Evolutionary conservation across 1,140 invertebrate genomes (phyloP).

Genomic region (Cheumatopsyche charites): DNA sequence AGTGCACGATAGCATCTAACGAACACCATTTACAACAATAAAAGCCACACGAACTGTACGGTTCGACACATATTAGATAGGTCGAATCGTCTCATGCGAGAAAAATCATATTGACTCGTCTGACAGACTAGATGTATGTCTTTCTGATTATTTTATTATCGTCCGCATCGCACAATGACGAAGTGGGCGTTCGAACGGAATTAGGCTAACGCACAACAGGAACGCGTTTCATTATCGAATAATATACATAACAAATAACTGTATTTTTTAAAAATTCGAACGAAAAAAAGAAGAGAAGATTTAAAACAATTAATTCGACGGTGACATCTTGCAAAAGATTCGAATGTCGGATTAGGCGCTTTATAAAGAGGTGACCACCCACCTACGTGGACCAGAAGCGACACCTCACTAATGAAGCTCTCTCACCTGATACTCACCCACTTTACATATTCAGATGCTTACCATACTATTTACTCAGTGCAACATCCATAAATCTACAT

Average conservation of each 20-base stretch:
- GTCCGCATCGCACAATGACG: not conserved
- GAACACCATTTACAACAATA: slow-evolving; percentile 38
- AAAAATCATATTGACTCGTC: slow-evolving; percentile 42
- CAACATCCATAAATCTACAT: slow-evolving; percentile 38
- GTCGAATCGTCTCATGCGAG: slow-evolving; percentile 36
- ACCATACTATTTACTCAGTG: slow-evolving; percentile 35
- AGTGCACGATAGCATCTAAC: slow-evolving; percentile 38
- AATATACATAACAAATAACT: not conserved
- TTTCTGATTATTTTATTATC: slow-evolving; percentile 14
- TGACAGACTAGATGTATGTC: slow-evolving; percentile 28
- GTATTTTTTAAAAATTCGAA: not conserved
- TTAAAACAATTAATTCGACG: no score
- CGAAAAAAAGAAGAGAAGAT: no score
- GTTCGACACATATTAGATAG: slow-evolving; percentile 29
- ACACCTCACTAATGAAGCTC: slow-evolving; percentile 39
- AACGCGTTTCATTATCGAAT: no score
- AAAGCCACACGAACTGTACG: slow-evolving; percentile 31
- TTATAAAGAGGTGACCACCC: slow-evolving; percentile 30
- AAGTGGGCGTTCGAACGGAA: slow-evolving; percentile 2
- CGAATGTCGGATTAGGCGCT: slow-evolving; percentile 22
- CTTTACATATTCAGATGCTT: slow-evolving; percentile 39
- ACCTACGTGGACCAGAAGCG: slow-evolving; percentile 30
- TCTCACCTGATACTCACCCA: slow-evolving; percentile 37
- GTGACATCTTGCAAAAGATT: slow-evolving; percentile 22
- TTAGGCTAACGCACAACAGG: slow-evolving; percentile 1